These are phyloP conservation scores for Leucania comma DNA, from an alignment of 2,888 invertebrate species.

Conservation along the genomic window DNA sequence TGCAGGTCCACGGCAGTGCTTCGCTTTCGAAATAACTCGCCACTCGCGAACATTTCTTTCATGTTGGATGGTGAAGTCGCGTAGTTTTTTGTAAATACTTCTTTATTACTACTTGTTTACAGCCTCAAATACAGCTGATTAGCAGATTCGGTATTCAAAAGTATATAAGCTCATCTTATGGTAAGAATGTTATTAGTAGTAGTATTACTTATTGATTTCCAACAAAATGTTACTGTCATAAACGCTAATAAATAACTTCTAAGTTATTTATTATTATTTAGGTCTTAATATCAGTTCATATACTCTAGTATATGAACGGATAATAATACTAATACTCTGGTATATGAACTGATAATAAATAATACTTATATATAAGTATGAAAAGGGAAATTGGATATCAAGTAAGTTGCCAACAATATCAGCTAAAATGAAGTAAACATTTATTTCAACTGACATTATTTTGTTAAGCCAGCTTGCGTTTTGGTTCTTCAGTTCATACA, in stretches of 20 bases:
- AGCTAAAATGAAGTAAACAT: too few species aligned
- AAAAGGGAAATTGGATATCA: not conserved
- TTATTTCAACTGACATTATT: not conserved
- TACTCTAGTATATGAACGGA: too few species aligned
- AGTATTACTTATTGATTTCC: too few species aligned
- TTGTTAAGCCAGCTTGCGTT: not conserved
- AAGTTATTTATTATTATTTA: too few species aligned
- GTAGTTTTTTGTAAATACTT: constrained; percentile 44
- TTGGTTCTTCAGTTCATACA: not conserved
- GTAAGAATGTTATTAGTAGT: too few species aligned
- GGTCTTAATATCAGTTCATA: too few species aligned
- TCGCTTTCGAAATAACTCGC: constrained; percentile 85
- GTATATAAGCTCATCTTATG: too few species aligned
- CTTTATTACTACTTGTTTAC: not conserved
- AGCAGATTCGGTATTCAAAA: not conserved
- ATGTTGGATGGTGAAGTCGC: constrained; percentile 56
- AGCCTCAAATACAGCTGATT: not conserved
- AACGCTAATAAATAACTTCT: too few species aligned
- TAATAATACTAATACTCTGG: too few species aligned
- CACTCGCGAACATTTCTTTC: constrained; percentile 78
- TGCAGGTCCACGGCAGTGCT: constrained; percentile 80
- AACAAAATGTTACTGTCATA: not conserved
- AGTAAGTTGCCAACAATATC: not conserved
- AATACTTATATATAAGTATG: not conserved
- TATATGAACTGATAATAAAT: too few species aligned